Conservation (phyloP, 2,113 vertebrate genomes). For the Stercorarius parasiticus region DNA sequence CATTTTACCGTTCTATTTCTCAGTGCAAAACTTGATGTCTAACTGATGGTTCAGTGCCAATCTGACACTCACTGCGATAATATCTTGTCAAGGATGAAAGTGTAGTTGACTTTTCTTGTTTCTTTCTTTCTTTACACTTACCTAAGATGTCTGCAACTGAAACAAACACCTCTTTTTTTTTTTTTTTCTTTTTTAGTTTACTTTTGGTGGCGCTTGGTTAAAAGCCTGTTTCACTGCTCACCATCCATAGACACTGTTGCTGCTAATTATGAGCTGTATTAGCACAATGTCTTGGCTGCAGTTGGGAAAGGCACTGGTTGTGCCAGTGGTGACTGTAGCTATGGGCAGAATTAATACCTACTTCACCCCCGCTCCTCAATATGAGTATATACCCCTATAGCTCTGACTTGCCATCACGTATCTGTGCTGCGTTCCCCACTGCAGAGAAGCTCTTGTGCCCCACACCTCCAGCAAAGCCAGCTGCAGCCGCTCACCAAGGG, state of each 20-base stretch:
- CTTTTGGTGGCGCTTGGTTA: neutral
- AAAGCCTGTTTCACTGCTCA: neutral
- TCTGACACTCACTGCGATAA: neutral
- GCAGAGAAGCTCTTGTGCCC: neutral
- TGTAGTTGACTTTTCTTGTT: neutral
- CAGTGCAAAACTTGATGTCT: neutral
- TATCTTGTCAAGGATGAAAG: neutral
- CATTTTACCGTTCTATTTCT: neutral
- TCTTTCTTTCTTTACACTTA: neutral
- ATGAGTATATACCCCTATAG: neutral
- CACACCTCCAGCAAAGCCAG: neutral
- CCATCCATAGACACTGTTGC: neutral
- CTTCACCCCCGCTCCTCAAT: neutral
- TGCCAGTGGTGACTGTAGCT: neutral
- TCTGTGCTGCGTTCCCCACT: neutral
- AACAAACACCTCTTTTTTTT: neutral
- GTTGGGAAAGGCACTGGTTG: neutral
- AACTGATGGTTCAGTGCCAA: neutral
- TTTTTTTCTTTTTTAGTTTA: neutral
- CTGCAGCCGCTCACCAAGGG: neutral
- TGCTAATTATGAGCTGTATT: neutral
- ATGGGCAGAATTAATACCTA: neutral
- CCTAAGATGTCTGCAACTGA: neutral
- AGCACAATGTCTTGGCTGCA: neutral
- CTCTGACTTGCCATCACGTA: accelerated